Conservation (phyloP, 2,113 vertebrate genomes). For the Eptatretus burgeri region DNA sequence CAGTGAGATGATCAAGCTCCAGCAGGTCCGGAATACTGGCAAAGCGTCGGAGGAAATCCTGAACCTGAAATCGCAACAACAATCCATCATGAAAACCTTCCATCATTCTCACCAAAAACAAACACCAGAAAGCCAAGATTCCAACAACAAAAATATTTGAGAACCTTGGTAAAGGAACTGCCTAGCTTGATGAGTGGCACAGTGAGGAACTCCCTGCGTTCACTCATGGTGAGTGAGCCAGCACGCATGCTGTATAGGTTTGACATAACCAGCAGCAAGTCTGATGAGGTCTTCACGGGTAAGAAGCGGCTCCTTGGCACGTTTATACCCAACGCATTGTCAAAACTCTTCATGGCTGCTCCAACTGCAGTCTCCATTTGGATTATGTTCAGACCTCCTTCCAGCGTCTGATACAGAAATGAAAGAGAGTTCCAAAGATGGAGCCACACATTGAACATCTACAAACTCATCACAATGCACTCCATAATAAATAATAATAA, state of each 20-base stretch:
- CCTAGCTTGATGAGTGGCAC: slow-evolving; percentile 87
- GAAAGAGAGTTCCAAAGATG: too few species aligned
- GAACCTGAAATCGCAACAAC: slow-evolving; percentile 27
- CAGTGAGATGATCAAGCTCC: slow-evolving; percentile 86
- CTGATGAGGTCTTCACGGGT: slow-evolving; percentile 86
- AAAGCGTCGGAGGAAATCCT: slow-evolving; percentile 67
- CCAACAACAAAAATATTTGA: too few species aligned
- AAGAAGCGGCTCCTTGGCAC: slow-evolving; percentile 89
- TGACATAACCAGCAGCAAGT: slow-evolving; percentile 93
- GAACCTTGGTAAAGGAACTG: slow-evolving; percentile 89
- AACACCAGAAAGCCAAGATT: too few species aligned
- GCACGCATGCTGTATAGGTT: slow-evolving; percentile 90
- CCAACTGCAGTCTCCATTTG: slow-evolving; percentile 94
- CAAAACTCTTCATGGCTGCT: slow-evolving; percentile 84
- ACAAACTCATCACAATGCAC: too few species aligned
- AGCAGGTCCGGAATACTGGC: slow-evolving; percentile 97
- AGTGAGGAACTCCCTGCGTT: slow-evolving; percentile 68
- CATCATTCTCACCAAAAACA: too few species aligned
- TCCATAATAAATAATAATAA: neutral
- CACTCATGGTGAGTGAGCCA: slow-evolving; percentile 78
- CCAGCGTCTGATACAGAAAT: slow-evolving; percentile 32
- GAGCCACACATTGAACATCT: too few species aligned
- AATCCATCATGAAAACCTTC: too few species aligned
- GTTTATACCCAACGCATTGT: slow-evolving; percentile 80
- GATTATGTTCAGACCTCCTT: slow-evolving; percentile 78